Base-by-base conservation (phyloP, 2,113 vertebrate genomes). In the Crotophaga sulcirostris region DNA sequence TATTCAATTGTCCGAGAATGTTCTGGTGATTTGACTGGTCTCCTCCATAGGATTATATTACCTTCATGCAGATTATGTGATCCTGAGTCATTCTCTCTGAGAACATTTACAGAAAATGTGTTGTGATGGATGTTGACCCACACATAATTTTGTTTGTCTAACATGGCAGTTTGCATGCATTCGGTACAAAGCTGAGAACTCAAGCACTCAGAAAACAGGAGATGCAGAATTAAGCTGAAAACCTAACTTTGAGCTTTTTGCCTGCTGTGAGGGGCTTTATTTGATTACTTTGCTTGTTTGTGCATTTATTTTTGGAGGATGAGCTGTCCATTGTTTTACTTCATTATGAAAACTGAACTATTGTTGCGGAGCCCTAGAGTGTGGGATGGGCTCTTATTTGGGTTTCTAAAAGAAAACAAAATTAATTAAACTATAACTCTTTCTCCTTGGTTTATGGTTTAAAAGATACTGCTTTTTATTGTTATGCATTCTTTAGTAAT, bases 291-390 rank as follows among this genome's bases (percentile, higher is more conserved):
- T 88, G 60, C 87, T 91, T 95, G 77, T 87, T 95, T 89, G 90
- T 74, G 60, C 52, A 59, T 95, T 96, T 96, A 96, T 96, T 97
- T 97, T 95, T 95, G 82, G 92, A 88, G 76, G 75, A 96, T 93
- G 92, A 95, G 52, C 72, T 83, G 34, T 84, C 92, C 59, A 90
- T 95, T 96, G 94, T 96, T 91, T 83, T 67, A 88, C 34, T 94
- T 92, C 52, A 83, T 94, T 94, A 93, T 74, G 55, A 86, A 88
- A 90, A 84, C 63, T 25, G 58, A 91, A 44, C 75, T 80, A 80
- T 94, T 88, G 59, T 91, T 83, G 60, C 89, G 72, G 42, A 86
- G 85, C 38, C 72, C 59, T 74, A 80, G 36, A 88, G 85, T 44
- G 72, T 88, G 68, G 82, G 90, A 77, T 90, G 87, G 82, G 67